These are phyloP conservation scores for Gallinago jamesoni DNA, from an alignment of 2,113 vertebrate species.

Conservation along the genomic window DNA sequence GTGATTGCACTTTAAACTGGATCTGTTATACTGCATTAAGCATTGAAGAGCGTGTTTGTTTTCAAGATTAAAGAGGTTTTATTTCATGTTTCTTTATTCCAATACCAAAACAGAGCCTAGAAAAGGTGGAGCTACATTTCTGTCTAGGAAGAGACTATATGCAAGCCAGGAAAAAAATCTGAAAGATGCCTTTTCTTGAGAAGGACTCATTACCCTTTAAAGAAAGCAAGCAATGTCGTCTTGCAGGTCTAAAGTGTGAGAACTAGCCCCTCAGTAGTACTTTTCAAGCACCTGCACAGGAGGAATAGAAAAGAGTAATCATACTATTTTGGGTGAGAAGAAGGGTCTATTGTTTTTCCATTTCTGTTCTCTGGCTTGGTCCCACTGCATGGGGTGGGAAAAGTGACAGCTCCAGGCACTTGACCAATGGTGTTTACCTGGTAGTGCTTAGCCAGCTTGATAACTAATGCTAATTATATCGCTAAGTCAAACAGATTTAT, in stretches of 20 bases:
- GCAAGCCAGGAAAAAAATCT: background rate
- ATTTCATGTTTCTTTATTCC: background rate
- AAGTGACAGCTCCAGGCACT: background rate
- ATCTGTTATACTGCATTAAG: background rate
- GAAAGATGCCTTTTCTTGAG: background rate
- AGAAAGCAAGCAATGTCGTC: background rate
- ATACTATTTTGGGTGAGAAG: background rate
- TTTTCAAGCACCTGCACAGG: background rate
- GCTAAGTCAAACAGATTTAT: background rate
- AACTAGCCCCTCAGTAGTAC: background rate
- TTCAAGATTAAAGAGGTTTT: background rate
- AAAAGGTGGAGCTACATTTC: background rate
- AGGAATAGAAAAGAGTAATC: background rate
- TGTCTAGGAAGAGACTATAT: background rate
- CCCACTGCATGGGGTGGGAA: background rate
- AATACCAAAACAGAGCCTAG: background rate
- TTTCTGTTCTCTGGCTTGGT: background rate
- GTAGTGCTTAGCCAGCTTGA: background rate
- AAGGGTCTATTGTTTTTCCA: background rate
- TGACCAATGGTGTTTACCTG: background rate
- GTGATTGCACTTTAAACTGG: background rate
- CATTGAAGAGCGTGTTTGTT: background rate
- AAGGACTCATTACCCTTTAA: background rate
- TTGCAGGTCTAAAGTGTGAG: background rate
- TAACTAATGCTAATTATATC: background rate